Percentiles rank a stretch among this genome's conserved stretches.
Conservation (phyloP, 2,113 vertebrate species). For the Pteruthius melanotis region DNA sequence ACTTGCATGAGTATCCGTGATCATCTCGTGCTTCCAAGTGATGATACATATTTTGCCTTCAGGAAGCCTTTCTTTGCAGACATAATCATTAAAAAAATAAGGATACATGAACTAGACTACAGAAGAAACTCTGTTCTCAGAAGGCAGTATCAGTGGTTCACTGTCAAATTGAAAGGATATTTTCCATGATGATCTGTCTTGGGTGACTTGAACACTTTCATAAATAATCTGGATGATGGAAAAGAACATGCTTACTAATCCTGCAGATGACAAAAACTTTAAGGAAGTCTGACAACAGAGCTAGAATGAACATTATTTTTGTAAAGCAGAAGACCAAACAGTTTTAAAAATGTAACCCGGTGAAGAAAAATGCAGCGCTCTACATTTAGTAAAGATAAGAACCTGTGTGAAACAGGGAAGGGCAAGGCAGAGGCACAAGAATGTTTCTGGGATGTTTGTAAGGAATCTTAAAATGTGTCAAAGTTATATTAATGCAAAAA, state of each 20-base stretch:
- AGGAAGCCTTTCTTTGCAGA: neutral
- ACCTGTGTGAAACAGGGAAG: neutral
- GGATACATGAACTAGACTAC: neutral
- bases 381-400: neutral
- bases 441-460: neutral
- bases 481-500: neutral
- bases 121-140: neutral
- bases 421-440: neutral
- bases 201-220: neutral
- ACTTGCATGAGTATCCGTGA: neutral
- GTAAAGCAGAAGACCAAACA: neutral
- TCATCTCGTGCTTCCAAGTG: accelerated
- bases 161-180: constrained; percentile 14
- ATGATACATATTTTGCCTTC: neutral
- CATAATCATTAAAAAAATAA: neutral
- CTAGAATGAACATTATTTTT: neutral
- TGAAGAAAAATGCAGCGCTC: neutral
- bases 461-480: neutral
- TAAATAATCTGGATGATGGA: constrained; percentile 12
- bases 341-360: neutral
- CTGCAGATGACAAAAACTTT: constrained; percentile 32
- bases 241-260: constrained; percentile 14
- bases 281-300: neutral
- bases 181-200: neutral
- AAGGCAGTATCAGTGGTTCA: neutral